Conservation (phyloP, 2,797 vertebrate genomes). For the Galagoides demidoff region DNA sequence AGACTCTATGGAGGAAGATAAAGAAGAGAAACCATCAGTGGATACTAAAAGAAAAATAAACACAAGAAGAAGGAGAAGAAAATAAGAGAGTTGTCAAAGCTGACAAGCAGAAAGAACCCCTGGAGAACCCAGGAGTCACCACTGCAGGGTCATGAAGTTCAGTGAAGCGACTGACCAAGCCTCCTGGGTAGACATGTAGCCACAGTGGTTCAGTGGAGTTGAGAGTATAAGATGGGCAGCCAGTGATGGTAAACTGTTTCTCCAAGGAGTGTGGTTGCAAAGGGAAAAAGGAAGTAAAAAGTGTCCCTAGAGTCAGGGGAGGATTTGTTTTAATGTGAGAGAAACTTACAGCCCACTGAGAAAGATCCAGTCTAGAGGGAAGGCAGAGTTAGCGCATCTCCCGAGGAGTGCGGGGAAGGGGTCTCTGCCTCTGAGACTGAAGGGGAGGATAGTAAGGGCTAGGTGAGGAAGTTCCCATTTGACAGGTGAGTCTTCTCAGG, state of each 20-base stretch:
- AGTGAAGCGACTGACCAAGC: fast-evolving
- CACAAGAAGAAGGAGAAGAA: background rate
- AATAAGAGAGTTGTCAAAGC: background rate
- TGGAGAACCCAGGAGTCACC: background rate
- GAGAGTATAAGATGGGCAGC: background rate
- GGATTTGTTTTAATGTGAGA: background rate
- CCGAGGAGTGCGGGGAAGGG: background rate
- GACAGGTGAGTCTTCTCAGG: background rate
- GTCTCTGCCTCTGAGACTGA: background rate
- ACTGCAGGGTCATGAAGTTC: too few species aligned
- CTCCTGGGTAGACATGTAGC: too few species aligned
- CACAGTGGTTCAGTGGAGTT: background rate
- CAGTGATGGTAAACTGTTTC: background rate
- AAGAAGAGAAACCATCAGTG: background rate
- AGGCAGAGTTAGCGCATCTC: background rate
- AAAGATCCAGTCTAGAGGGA: background rate
- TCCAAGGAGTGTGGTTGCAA: background rate
- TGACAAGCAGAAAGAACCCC: background rate
- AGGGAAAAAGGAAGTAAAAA: background rate
- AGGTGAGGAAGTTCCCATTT: too few species aligned
- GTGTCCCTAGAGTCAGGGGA: background rate
- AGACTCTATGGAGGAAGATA: background rate
- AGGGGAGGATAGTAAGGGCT: background rate
- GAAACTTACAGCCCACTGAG: background rate
- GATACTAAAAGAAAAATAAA: background rate